phyloP scores from a whole-genome alignment of 2,797 vertebrate genomes.

The Paedocypris micromegethes region DNA sequence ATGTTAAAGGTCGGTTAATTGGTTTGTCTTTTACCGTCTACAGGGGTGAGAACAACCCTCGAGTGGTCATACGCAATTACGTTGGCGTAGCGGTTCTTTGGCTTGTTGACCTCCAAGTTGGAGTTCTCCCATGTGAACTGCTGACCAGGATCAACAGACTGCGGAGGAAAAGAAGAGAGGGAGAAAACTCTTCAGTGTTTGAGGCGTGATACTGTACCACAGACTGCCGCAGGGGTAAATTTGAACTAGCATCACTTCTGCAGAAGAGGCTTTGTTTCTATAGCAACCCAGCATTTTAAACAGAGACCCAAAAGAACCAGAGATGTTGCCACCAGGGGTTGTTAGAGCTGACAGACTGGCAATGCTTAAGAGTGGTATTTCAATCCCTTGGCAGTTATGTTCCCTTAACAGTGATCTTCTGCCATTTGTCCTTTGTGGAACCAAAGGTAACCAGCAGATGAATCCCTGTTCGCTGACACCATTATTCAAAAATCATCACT shows the following conservation, averaged over 20 bases:
- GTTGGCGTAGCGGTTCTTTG: slow-evolving; percentile 97
- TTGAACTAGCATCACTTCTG: slow-evolving; percentile 33
- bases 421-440: slow-evolving; percentile 5
- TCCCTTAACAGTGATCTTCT: slow-evolving; percentile 15
- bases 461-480: slow-evolving; percentile 8
- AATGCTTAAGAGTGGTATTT: slow-evolving; percentile 21
- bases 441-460: slow-evolving; percentile 15
- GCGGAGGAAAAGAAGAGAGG: slow-evolving; percentile 31
- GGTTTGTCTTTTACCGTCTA: slow-evolving; percentile 78
- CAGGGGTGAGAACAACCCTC: slow-evolving; percentile 84
- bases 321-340: slow-evolving; percentile 24
- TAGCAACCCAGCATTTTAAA: slow-evolving; percentile 39
- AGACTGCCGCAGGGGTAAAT: slow-evolving; percentile 33
- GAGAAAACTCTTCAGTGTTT: slow-evolving; percentile 29
- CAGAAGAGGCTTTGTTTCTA: slow-evolving; percentile 44
- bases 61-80: slow-evolving; percentile 96
- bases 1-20: slow-evolving; percentile 23
- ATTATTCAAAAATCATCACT: slow-evolving; percentile 21
- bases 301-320: slow-evolving; percentile 22
- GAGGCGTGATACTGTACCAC: slow-evolving; percentile 27
- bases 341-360: slow-evolving; percentile 17
- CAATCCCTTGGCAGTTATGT: slow-evolving; percentile 19
- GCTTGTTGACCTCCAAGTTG: slow-evolving; percentile 95
- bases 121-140: slow-evolving; percentile 98
- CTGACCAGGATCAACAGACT: slow-evolving; percentile 93